Base-by-base conservation (phyloP, 2,888 invertebrate genomes). In the Ephialtes manifestator region DNA sequence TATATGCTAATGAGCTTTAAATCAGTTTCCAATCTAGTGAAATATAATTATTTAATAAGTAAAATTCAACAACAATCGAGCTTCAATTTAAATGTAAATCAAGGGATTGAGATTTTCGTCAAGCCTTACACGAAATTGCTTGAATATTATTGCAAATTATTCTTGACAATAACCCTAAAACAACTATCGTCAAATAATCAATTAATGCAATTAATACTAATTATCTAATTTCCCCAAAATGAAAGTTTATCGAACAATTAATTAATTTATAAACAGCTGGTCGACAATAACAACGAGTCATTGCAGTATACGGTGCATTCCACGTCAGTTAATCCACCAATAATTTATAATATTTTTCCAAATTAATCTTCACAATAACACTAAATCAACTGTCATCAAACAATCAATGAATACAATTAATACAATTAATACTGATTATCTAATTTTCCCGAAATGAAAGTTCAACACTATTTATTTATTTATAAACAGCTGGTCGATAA, bases 1-100 rank as follows among this genome's bases (percentile, higher is more conserved):
- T 31, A 31, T 63, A 63, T 63, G 60, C n/a, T 35, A 63, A 63
- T 63, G n/a, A 63, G 60, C 31, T 35, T n/a, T n/a, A 35, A 65
- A 65, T 39, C 18, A 65, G 43, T 65, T 2, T 39, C 3, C 18
- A 39, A n/a, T 8, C 28, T 8, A 39, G 7, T 39, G 39, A 11
- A n/a, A 63, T n/a, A 35, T 0, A 63, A 0, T 43, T 65, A 63
- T 63, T 35, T 35, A 63, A 35, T n/a, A 10, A 35, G 7, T 31
- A 18, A 35, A 8, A 8, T 20, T 18, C 35, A 15, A 8, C 7
- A 35, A 18, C 35, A 31, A 63, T n/a, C 18, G 15, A 39, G 8
- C n/a, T 5, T 60, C 31, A 15, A 60, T 60, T 13, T 58, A 24
- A 58, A 31, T 63, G 15, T 8, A 18, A 63, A 15, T 31, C 8